Percentiles rank a stretch among this genome's conserved stretches.
Conservation (phyloP, 2,113 vertebrate genomes). For the Brienomyrus brachyistius region DNA sequence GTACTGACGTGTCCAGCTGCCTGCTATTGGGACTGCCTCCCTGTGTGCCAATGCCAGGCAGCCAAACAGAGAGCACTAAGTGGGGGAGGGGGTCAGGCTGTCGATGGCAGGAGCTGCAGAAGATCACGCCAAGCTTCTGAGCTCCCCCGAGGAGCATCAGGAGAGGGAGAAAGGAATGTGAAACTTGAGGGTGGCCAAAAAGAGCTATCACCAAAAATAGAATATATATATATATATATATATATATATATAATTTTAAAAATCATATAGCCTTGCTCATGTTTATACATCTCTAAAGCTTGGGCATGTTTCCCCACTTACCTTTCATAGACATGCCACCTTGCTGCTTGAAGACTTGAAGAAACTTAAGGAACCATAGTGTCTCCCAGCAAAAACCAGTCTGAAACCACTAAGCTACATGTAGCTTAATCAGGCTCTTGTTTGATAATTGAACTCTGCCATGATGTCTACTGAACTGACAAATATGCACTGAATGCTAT, state of each 20-base stretch:
- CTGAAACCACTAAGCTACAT: background rate
- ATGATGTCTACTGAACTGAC: background rate
- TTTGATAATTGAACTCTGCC: background rate
- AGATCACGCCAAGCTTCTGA: background rate
- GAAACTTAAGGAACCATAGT: background rate
- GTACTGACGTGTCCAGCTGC: background rate
- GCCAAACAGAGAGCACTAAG: conserved; percentile 39
- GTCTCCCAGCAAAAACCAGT: background rate
- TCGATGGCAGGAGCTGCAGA: background rate
- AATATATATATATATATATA: too few species aligned
- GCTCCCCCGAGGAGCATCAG: background rate
- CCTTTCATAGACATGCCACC: background rate
- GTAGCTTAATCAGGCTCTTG: background rate
- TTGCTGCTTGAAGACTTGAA: background rate
- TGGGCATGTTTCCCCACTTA: background rate
- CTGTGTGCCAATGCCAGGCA: conserved; percentile 39
- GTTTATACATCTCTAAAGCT: background rate
- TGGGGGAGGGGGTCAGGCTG: background rate
- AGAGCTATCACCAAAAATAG: too few species aligned
- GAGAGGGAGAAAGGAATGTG: conserved; percentile 4
- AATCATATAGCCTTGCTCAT: background rate
- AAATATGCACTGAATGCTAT: background rate
- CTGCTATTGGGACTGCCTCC: background rate
- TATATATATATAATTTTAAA: too few species aligned
- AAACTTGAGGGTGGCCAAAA: background rate